phyloP scores from a whole-genome alignment of 2,888 invertebrate genomes.

The Noctua janthina region DNA sequence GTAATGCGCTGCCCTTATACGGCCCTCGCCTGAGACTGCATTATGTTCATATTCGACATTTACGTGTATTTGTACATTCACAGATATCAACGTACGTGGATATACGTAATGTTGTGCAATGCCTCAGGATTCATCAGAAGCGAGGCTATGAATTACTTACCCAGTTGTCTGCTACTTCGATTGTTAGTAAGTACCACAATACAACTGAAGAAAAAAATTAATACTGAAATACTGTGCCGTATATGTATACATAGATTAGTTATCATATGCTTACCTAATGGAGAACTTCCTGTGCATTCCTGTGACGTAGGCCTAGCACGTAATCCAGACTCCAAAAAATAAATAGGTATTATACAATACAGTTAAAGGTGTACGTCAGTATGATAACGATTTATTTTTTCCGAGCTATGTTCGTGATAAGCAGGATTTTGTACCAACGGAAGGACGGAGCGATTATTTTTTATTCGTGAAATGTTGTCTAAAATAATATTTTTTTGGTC shows the following conservation, averaged over 20 bases:
- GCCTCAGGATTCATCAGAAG: background rate
- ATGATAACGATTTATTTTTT: too few species aligned
- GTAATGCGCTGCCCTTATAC: background rate
- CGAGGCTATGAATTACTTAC: background rate
- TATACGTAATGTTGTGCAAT: conserved; percentile 7
- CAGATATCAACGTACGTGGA: background rate
- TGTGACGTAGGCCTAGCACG: background rate
- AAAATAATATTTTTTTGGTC: background rate
- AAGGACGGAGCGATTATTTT: background rate
- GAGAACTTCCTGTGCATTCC: background rate
- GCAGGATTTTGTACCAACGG: too few species aligned
- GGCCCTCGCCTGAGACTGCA: conserved; percentile 9
- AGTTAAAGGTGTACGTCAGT: background rate
- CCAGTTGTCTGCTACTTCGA: background rate
- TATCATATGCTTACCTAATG: too few species aligned
- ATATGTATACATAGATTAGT: too few species aligned
- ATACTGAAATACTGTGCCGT: background rate
- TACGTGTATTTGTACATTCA: conserved; percentile 10
- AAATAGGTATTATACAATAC: background rate
- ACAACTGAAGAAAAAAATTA: background rate
- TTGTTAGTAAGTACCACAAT: background rate
- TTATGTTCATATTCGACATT: conserved; percentile 15
- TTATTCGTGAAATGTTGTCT: background rate
- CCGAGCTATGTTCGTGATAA: too few species aligned
- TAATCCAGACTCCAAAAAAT: background rate